Base-by-base conservation (phyloP, 2,113 vertebrate genomes). In the Caranx melampygus region DNA sequence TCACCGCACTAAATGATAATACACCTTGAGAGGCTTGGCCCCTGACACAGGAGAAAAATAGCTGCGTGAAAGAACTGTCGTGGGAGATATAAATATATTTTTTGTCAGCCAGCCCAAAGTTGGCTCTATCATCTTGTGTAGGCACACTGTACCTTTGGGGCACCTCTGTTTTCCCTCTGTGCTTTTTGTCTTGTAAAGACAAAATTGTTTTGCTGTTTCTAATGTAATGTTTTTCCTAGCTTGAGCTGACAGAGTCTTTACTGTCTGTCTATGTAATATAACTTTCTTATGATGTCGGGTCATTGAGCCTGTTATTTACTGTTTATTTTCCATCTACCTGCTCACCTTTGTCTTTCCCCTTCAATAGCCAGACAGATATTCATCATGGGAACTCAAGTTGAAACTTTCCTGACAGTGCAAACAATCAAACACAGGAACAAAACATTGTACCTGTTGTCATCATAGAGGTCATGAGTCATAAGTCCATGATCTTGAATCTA, bases 1-100 rank as follows among this genome's bases (percentile, higher is more conserved):
- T 87, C 75, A 83, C 81, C 69, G 64, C 52, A 68, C 87, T 92
- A 92, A 93, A 92, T 89, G 91, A 77, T 91, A 91, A 91, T 85
- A 88, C 84, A 92, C 91, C 92, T 92, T 89, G 88, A 92, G 88
- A 92, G 86, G 87, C 72, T 82, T 87, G 79, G 88, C 89, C 89
- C 59, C 55, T 91, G 91, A 92, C 91, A 90, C 66, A 13, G 73
- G 79, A 86, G 78, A 89, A 91, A 91, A 92, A 93, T 92, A 92
- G 85, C 88, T 86, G 72, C 63, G 21, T 64, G 70, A 63, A 83
- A 81, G 83, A 87, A 75, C 84, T 84, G 78, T 87, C 65, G 59
- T 86, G 81, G 86, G 87, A 89, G 83, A 85, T 85, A 80, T 85
- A 84, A 85, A 88, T 85, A 90, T 83, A 82, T 71, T 87, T 81